Evolutionary conservation across 2,797 vertebrate species (phyloP).

Genomic region (Xenopus petersii): DNA sequence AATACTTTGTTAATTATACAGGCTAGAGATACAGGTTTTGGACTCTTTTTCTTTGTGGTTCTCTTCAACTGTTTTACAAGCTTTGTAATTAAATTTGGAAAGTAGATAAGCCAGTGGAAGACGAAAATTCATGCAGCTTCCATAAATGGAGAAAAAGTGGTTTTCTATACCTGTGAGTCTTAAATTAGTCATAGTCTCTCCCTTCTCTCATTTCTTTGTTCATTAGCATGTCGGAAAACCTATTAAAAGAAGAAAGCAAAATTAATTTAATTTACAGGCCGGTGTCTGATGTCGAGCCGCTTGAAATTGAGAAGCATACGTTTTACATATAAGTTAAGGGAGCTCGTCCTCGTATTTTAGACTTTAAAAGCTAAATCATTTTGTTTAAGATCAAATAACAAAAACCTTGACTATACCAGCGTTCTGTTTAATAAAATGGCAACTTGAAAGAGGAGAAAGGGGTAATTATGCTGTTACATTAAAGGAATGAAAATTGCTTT

Average conservation of each 20-base stretch:
- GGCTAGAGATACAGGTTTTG: conserved; percentile 1
- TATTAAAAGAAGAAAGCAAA: conserved; percentile 51
- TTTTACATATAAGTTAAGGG: conserved; percentile 33
- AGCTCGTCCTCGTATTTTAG: conserved; percentile 29
- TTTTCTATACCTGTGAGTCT: conserved; percentile 30
- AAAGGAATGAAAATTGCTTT: conserved; percentile 48
- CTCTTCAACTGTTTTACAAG: conserved; percentile 16
- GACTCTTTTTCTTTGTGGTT: conserved; percentile 12
- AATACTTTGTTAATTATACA: not conserved
- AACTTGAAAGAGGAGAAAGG: conserved; percentile 40
- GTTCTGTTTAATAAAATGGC: conserved; percentile 44
- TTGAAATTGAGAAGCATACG: conserved; percentile 47
- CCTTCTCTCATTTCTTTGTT: conserved; percentile 48
- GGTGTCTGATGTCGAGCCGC: conserved; percentile 40
- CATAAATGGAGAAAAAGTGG: conserved; percentile 13
- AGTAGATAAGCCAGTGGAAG: conserved; percentile 24
- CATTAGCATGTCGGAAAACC: conserved; percentile 49
- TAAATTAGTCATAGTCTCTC: conserved; percentile 47
- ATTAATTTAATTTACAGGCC: conserved; percentile 46
- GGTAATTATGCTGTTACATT: conserved; percentile 49
- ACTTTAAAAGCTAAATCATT: conserved; percentile 48
- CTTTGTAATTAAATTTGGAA: conserved; percentile 36
- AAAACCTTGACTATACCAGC: conserved; percentile 34
- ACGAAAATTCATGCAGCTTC: conserved; percentile 5
- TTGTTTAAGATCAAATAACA: conserved; percentile 49